A percentile compares a stretch with the other conserved stretches of the same genome.
These are phyloP conservation scores for Endotricha flammealis DNA, from an alignment of 2,888 invertebrate species.

Conservation along the genomic window DNA sequence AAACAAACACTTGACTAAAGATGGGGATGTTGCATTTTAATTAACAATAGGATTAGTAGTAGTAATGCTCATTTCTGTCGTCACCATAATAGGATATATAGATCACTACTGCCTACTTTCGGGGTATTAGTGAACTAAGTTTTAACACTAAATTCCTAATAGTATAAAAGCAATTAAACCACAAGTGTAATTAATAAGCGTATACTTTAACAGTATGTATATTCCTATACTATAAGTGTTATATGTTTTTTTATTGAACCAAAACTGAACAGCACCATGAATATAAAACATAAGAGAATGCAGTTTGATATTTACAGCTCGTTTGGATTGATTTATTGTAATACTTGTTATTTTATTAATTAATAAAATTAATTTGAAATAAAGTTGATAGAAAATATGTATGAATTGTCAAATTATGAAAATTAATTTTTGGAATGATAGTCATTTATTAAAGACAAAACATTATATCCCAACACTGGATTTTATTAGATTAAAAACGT, in stretches of 20 bases:
- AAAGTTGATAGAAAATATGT: too few relatives aligned
- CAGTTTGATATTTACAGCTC: constrained; percentile 10
- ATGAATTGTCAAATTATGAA: too few relatives aligned
- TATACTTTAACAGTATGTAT: constrained; percentile 2
- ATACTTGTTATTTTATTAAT: too few relatives aligned
- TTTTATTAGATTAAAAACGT: too few relatives aligned
- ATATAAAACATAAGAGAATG: constrained; percentile 8
- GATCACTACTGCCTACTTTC: constrained; percentile 3
- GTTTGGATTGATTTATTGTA: neutral
- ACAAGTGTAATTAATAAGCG: constrained; percentile 11
- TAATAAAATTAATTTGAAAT: too few relatives aligned
- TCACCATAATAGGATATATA: neutral
- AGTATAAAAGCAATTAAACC: constrained; percentile 9
- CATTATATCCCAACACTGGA: too few relatives aligned
- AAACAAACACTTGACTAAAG: too few relatives aligned
- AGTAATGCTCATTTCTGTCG: neutral
- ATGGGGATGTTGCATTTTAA: too few relatives aligned
- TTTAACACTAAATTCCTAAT: constrained; percentile 3
- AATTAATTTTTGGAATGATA: too few relatives aligned
- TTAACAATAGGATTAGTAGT: too few relatives aligned
- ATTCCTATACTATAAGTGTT: neutral
- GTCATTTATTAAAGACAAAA: too few relatives aligned
- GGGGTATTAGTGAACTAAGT: constrained; percentile 7
- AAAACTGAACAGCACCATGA: constrained; percentile 9
- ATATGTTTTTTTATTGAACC: constrained; percentile 2